Conservation (phyloP, 2,888 invertebrate species). For the Calameuta pallipes region DNA sequence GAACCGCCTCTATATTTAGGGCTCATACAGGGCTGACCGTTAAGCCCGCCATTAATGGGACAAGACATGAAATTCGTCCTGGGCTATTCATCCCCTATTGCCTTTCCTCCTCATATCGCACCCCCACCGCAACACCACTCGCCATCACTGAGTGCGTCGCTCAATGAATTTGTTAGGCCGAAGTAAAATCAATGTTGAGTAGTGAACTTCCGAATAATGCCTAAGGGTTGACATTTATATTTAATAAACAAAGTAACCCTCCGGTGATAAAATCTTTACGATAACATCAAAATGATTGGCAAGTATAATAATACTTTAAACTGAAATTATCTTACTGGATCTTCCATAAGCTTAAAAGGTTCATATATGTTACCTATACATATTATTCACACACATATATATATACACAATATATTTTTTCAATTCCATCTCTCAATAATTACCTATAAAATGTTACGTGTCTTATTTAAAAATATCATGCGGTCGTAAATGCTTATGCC, state of each 20-base stretch:
- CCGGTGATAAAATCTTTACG: not conserved
- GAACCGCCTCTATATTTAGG: not conserved
- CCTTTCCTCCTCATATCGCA: not conserved
- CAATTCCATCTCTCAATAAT: too few relatives aligned
- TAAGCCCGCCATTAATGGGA: not conserved
- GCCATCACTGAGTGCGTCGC: not conserved
- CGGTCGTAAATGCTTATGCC: not conserved
- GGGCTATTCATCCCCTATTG: not conserved
- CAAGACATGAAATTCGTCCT: not conserved
- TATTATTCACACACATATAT: not conserved
- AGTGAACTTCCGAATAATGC: not conserved
- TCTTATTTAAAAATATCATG: not conserved
- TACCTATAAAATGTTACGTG: too few relatives aligned
- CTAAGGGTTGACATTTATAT: not conserved
- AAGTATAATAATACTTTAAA: not conserved
- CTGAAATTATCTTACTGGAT: not conserved
- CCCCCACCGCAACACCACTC: not conserved
- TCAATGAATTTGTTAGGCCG: not conserved
- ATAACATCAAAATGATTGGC: not conserved
- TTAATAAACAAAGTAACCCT: not conserved
- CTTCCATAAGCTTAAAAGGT: not conserved
- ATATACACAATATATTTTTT: too few relatives aligned
- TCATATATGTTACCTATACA: not conserved
- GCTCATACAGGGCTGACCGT: not conserved
- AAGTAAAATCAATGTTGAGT: not conserved